Base-by-base conservation (phyloP, 2,888 invertebrate genomes). In the Apamea anceps region DNA sequence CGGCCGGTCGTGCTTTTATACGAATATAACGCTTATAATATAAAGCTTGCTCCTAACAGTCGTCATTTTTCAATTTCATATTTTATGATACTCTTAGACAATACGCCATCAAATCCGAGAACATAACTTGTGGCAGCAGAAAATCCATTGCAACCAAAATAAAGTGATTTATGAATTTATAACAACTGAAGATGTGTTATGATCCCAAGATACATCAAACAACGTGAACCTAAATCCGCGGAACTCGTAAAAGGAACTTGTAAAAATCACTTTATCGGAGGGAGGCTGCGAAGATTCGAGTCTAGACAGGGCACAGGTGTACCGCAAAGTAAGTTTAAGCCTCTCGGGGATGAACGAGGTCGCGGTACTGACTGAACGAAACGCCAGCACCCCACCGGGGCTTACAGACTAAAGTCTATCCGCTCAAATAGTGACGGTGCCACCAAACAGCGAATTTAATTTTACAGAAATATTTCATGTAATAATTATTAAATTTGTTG, bases 261-360 rank as follows among this genome's bases (percentile, higher is more conserved):
- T 72, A 81, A 86, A 82, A 88, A 80, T 80, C 77, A 79, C 68
- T 89, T 83, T 70, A 79, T 72, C 51, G 48, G 25, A 57, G 54
- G 62, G 67, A 72, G 51, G 72, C 42, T 79, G 71, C 82, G 63
- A 80, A 76, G 77, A 85, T 82, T 72, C 51, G 48, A 72, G 82
- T 81, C 77, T 70, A 75, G 79, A 72, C 57, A n/a, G 71, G 71
- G 74, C 80, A 71, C 89, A 88, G 88, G 84, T 87, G 87, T 72
- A 77, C 81, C 78, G 28, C 75, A 75, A 87, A 82, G 84, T 82
- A 74, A 83, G 81, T 80, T 77, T 86, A 83, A 88, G 77, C 72
- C 80, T 71, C 83, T 77, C 12, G 57, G 77, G 80, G 71, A 82
- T 70, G 32, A 78, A 79, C 45, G 82, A 75, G 88, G 88, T 86